These are phyloP conservation scores for Frankliniella fusca DNA, from an alignment of 2,888 invertebrate species.

Conservation along the genomic window DNA sequence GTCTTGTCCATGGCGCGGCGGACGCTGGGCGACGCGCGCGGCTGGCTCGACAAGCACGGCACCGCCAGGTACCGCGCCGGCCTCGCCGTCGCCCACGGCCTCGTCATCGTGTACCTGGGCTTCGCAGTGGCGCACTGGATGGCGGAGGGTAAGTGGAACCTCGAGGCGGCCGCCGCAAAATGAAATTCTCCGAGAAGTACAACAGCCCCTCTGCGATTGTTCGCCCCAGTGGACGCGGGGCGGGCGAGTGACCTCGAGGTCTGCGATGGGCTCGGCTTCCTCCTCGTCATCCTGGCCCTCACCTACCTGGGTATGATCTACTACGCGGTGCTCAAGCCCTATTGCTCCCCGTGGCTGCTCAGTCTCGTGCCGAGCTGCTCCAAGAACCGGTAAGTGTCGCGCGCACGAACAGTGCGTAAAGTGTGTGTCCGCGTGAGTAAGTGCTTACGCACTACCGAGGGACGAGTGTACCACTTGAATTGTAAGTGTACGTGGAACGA, in stretches of 20 bases:
- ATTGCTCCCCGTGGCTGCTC: conserved; percentile 41
- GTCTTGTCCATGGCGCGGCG: background rate
- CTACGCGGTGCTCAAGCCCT: conserved; percentile 58
- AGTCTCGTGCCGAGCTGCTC: conserved; percentile 37
- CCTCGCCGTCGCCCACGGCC: background rate
- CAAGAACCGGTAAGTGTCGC: background rate
- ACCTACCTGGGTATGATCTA: conserved; percentile 62
- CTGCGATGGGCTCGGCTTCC: conserved; percentile 69
- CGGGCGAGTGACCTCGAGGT: conserved; percentile 37
- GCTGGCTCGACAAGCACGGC: background rate
- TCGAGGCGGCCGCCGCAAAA: background rate
- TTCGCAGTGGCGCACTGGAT: conserved; percentile 1
- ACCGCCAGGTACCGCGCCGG: background rate
- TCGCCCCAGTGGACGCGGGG: background rate
- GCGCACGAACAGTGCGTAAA: too few species aligned
- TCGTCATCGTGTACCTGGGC: conserved; percentile 1
- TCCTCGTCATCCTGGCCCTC: conserved; percentile 59
- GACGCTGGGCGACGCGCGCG: background rate
- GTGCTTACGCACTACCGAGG: background rate
- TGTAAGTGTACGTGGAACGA: too few species aligned
- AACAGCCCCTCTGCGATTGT: background rate
- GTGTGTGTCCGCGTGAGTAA: background rate
- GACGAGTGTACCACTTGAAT: too few species aligned
- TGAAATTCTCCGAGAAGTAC: background rate
- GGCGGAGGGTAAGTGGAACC: background rate